Conservation (phyloP, 2,888 invertebrate species). For the Metalampra italica region DNA sequence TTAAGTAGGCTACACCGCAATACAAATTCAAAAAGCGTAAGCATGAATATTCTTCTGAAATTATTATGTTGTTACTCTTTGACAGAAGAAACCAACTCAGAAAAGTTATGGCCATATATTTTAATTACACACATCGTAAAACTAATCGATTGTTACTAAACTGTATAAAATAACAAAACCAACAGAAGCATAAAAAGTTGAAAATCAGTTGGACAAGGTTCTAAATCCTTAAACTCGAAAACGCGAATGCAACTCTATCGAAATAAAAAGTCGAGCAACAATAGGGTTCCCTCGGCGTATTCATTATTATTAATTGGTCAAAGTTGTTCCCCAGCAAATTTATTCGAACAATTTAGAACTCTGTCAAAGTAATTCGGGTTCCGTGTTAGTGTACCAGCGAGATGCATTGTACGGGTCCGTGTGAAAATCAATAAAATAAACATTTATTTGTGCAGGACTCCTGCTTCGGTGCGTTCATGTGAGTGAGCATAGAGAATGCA, state of each 20-base stretch:
- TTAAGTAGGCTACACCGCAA: too few relatives aligned
- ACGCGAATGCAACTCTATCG: conserved; percentile 56
- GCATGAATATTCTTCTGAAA: too few relatives aligned
- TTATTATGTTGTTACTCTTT: too few relatives aligned
- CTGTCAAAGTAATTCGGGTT: conserved; percentile 42
- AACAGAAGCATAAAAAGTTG: conserved; percentile 38
- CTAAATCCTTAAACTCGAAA: conserved; percentile 34
- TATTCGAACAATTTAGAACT: conserved; percentile 54
- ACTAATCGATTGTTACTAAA: conserved; percentile 59
- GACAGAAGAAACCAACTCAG: background rate
- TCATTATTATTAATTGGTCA: conserved; percentile 70
- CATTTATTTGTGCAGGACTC: conserved; percentile 51
- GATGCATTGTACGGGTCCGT: conserved; percentile 60
- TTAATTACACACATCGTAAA: conserved; percentile 67
- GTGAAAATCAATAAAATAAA: conserved; percentile 77
- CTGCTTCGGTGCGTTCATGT: conserved; percentile 8
- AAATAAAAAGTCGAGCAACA: conserved; percentile 58
- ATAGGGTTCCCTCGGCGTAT: conserved; percentile 49
- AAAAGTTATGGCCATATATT: conserved; percentile 20
- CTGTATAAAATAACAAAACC: conserved; percentile 48
- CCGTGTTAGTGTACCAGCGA: conserved; percentile 37
- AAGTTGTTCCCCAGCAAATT: conserved; percentile 62
- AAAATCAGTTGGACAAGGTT: conserved; percentile 45
- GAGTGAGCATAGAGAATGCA: background rate
- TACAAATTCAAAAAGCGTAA: too few relatives aligned